Percentiles rank a stretch among this genome's conserved stretches.
phyloP scores from a whole-genome alignment of 2,888 invertebrate genomes.

The Pollenia labialis region DNA sequence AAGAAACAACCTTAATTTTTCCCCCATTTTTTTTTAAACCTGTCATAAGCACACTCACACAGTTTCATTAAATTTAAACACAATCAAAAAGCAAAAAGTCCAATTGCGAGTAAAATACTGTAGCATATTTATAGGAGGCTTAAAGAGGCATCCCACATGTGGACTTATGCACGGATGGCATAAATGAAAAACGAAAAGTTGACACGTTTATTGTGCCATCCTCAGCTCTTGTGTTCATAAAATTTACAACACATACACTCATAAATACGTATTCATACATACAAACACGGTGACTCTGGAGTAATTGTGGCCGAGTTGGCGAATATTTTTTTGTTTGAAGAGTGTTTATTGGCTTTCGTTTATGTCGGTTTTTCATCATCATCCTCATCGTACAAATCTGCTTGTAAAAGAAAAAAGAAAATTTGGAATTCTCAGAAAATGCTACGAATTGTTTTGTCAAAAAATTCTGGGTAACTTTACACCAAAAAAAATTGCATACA shows the following conservation, averaged over 20 bases:
- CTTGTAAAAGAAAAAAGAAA: not conserved
- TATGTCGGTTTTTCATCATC: not conserved
- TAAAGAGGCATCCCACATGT: conserved; percentile 69
- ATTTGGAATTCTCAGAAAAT: conserved; percentile 5
- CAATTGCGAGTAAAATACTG: conserved; percentile 48
- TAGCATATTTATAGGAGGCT: conserved; percentile 71
- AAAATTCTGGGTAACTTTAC: conserved; percentile 43
- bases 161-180: conserved; percentile 70
- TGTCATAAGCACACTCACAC: conserved; percentile 38
- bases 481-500: no score
- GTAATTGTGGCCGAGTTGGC: conserved; percentile 17
- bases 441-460: conserved; percentile 4
- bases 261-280: not conserved
- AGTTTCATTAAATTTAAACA: not conserved
- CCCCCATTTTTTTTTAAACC: not conserved
- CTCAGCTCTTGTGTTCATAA: conserved; percentile 26
- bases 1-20: conserved; percentile 27
- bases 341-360: conserved; percentile 38
- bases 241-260: not conserved
- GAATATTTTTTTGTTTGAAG: conserved; percentile 28
- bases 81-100: conserved; percentile 1
- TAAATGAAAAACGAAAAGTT: conserved; percentile 73
- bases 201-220: conserved; percentile 66
- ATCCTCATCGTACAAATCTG: conserved; percentile 28
- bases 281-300: not conserved